Percentiles rank a stretch among this genome's conserved stretches.
phyloP scores from a whole-genome alignment of 2,888 invertebrate genomes.

The Drosophila cyrtoloma region DNA sequence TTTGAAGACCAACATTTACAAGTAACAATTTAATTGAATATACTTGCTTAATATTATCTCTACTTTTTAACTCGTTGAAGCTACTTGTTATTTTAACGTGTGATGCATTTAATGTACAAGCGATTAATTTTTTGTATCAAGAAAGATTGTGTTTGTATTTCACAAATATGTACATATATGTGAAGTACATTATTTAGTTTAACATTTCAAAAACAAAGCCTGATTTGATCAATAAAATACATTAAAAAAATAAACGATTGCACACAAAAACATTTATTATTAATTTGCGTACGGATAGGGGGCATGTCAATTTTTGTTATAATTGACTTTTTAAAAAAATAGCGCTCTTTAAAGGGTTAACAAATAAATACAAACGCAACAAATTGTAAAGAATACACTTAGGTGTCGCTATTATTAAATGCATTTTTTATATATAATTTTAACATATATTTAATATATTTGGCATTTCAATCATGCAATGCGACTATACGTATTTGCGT shows the following conservation, averaged over 20 bases:
- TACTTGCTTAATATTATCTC: conserved; percentile 23
- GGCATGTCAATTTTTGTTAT: conserved; percentile 31
- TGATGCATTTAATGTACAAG: conserved; percentile 25
- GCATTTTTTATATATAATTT: conserved; percentile 40
- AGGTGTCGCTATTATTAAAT: conserved; percentile 42
- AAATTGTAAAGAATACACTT: conserved; percentile 27
- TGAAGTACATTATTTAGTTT: conserved; percentile 10
- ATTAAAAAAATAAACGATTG: conserved; percentile 17
- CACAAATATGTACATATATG: not conserved
- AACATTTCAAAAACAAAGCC: not conserved
- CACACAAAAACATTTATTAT: conserved; percentile 41
- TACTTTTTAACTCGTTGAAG: conserved; percentile 29
- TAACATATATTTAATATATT: conserved; percentile 47
- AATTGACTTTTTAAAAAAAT: conserved; percentile 12
- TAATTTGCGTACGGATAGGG: conserved; percentile 38
- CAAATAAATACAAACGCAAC: conserved; percentile 14
- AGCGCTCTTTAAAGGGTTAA: conserved; percentile 13
- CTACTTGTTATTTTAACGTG: conserved; percentile 27
- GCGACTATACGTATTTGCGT: conserved; percentile 26
- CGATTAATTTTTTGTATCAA: conserved; percentile 8
- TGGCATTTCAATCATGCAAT: conserved; percentile 13
- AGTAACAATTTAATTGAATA: conserved; percentile 47
- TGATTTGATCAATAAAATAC: conserved; percentile 8
- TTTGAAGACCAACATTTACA: conserved; percentile 38
- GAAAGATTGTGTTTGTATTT: conserved; percentile 10